phyloP scores from a whole-genome alignment of 1,140 invertebrate species.

The Drosophila jambulina region DNA sequence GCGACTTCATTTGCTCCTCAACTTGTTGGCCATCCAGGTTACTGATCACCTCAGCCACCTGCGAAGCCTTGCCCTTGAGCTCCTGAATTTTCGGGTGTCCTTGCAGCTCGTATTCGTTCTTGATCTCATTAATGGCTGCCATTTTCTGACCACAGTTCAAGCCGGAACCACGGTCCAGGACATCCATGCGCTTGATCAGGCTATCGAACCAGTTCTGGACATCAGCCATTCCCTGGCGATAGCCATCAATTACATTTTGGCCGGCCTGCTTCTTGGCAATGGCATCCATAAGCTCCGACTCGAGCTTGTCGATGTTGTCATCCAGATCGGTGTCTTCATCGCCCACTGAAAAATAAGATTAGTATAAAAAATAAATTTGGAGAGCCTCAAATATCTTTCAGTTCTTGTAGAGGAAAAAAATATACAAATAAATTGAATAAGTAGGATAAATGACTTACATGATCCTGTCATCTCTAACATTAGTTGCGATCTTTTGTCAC shows the following conservation, averaged over 20 bases:
- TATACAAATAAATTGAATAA: neutral
- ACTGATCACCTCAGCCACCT: conserved; percentile 92
- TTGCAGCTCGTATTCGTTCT: conserved; percentile 89
- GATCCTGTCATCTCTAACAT: conserved; percentile 89
- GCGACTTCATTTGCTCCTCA: conserved; percentile 94
- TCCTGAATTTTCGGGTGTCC: conserved; percentile 89
- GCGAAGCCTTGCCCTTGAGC: conserved; percentile 88
- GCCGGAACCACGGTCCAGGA: conserved; percentile 93
- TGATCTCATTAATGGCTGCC: conserved; percentile 89
- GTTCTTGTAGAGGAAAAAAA: neutral
- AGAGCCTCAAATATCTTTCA: too few species aligned
- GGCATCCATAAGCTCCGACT: conserved; percentile 89
- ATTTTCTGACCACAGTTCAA: conserved; percentile 93
- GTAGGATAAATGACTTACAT: conserved; percentile 79
- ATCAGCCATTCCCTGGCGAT: conserved; percentile 90
- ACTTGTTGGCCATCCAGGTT: conserved; percentile 95
- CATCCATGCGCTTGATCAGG: conserved; percentile 91
- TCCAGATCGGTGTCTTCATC: conserved; percentile 90
- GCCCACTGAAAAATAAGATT: conserved; percentile 49
- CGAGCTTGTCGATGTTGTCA: conserved; percentile 90
- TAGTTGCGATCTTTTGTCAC: conserved; percentile 89
- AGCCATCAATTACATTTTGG: conserved; percentile 92
- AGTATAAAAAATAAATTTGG: neutral
- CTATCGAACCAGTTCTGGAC: conserved; percentile 93
- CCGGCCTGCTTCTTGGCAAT: conserved; percentile 91